Percentiles rank a stretch among this genome's conserved stretches.
These are phyloP conservation scores for Agrotis puta DNA, from an alignment of 2,888 invertebrate genomes.

Conservation along the genomic window DNA sequence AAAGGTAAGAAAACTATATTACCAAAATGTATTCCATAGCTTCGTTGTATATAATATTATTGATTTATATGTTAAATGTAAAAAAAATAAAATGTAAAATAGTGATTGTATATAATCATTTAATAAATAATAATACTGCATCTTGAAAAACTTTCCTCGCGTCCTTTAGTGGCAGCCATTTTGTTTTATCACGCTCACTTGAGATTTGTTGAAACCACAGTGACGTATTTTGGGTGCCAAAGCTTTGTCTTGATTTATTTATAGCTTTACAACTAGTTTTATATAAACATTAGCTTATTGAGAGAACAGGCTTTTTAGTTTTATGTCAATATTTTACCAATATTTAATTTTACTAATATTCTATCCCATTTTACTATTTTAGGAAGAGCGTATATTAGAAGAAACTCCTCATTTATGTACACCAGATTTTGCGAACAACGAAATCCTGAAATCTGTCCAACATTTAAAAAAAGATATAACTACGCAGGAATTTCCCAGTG, in stretches of 20 bases:
- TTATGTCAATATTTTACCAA: too few relatives aligned
- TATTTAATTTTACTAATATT: too few relatives aligned
- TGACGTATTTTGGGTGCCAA: constrained; percentile 23
- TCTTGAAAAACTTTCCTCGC: constrained; percentile 25
- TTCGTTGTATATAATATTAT: constrained; percentile 28
- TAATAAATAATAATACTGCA: constrained; percentile 24
- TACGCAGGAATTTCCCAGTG: constrained; percentile 28
- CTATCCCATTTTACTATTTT: too few relatives aligned
- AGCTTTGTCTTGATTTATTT: constrained; percentile 19
- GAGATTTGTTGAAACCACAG: constrained; percentile 24
- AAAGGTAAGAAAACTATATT: constrained; percentile 31
- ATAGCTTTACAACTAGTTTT: constrained; percentile 26
- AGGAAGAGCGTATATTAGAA: too few relatives aligned
- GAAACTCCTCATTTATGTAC: too few relatives aligned
- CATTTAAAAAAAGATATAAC: too few relatives aligned
- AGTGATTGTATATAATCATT: constrained; percentile 24
- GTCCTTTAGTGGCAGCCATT: constrained; percentile 27
- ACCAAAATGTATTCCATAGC: constrained; percentile 28
- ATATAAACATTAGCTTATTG: constrained; percentile 24
- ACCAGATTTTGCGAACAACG: too few relatives aligned
- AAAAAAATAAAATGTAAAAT: constrained; percentile 23
- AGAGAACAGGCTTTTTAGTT: too few relatives aligned
- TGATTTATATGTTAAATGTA: constrained; percentile 23
- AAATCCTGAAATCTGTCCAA: too few relatives aligned
- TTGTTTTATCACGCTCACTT: constrained; percentile 26